These are phyloP conservation scores for Pelobates cultripes DNA, from an alignment of 2,797 vertebrate genomes.

Conservation along the genomic window DNA sequence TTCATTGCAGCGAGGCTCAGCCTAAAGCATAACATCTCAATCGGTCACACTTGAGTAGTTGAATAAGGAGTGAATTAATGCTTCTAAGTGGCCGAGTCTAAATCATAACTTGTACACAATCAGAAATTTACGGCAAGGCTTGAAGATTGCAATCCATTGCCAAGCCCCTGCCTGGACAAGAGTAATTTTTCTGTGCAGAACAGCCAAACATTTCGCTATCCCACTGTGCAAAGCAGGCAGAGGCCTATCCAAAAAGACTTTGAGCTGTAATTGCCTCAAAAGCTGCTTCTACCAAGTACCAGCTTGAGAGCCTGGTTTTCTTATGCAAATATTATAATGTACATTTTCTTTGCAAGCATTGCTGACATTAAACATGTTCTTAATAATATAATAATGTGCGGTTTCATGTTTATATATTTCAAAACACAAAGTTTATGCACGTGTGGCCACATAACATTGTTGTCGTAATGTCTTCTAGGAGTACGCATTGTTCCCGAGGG, in stretches of 20 bases:
- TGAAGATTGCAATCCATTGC: not conserved
- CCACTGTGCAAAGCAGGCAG: not conserved
- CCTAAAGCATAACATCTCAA: not conserved
- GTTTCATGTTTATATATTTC: not conserved
- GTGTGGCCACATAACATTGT: not conserved
- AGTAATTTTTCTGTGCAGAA: not conserved
- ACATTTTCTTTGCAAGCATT: not conserved
- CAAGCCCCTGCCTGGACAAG: not conserved
- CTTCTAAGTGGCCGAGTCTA: not conserved
- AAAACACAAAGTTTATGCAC: not conserved
- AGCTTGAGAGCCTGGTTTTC: not conserved
- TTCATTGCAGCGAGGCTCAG: not conserved
- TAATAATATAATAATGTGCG: not conserved
- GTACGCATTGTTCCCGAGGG: not conserved
- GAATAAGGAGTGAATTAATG: not conserved
- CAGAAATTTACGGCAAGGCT: not conserved
- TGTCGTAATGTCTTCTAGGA: not conserved
- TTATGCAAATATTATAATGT: not conserved
- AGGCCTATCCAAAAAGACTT: not conserved
- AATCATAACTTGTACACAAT: not conserved
- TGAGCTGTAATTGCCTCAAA: not conserved
- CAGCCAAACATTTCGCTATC: not conserved
- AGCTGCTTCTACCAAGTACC: not conserved
- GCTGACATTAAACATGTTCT: not conserved
- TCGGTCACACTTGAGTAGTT: not conserved